Conservation (phyloP, 2,888 invertebrate species). For the Cephus spinipes region DNA sequence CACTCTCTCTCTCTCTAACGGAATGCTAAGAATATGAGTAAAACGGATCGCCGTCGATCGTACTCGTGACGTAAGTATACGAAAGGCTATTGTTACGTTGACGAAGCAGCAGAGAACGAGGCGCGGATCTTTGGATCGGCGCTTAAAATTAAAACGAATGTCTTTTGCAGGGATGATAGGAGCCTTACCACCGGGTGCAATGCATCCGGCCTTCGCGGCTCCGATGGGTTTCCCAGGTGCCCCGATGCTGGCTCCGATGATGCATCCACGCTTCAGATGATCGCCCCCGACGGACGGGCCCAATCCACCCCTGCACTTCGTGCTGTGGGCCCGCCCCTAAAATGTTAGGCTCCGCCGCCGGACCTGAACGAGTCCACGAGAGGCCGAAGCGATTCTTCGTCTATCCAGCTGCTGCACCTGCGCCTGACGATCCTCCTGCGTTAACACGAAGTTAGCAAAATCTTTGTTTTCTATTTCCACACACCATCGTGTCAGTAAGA, state of each 20-base stretch:
- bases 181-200: constrained; percentile 67
- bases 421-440: constrained; percentile 47
- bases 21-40: not conserved
- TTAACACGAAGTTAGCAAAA: constrained; percentile 61
- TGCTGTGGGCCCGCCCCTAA: constrained; percentile 71
- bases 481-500: not conserved
- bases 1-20: too few relatives aligned
- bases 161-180: constrained; percentile 66
- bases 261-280: constrained; percentile 92
- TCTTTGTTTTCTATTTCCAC: constrained; percentile 41
- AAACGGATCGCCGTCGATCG: constrained; percentile 16
- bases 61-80: constrained; percentile 46
- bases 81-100: not conserved
- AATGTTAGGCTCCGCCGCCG: constrained; percentile 34
- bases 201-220: constrained; percentile 69
- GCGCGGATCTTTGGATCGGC: not conserved
- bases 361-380: constrained; percentile 32
- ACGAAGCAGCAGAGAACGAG: not conserved
- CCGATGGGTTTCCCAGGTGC: constrained; percentile 70
- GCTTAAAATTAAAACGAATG: constrained; percentile 6
- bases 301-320: constrained; percentile 69
- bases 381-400: constrained; percentile 7
- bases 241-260: constrained; percentile 73
- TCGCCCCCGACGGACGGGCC: constrained; percentile 72
- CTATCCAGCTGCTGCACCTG: constrained; percentile 36